Conservation (phyloP, 2,797 vertebrate genomes). For the Lophius americanus region DNA sequence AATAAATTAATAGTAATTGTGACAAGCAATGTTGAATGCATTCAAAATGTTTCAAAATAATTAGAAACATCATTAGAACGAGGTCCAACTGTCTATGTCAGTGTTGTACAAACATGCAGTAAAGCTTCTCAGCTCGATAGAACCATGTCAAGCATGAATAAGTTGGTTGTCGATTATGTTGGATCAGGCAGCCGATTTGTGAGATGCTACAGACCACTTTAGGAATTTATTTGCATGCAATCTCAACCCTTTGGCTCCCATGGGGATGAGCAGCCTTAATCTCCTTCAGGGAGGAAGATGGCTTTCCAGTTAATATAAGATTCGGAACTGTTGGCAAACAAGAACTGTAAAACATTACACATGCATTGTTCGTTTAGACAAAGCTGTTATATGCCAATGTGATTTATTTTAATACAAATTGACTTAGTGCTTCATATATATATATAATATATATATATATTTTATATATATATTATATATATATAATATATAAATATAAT, state of each 20-base stretch:
- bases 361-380: too few relatives aligned
- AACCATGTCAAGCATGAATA: slow-evolving; percentile 20
- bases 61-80: background rate
- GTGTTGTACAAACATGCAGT: slow-evolving; percentile 13
- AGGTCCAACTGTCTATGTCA: slow-evolving; percentile 18
- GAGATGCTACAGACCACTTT: slow-evolving; percentile 34
- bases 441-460: too few relatives aligned
- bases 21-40: background rate
- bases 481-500: too few relatives aligned
- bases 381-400: background rate
- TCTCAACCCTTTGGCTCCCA: slow-evolving; percentile 27
- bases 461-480: too few relatives aligned
- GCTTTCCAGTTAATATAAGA: slow-evolving; percentile 45
- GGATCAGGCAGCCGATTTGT: slow-evolving; percentile 32
- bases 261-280: slow-evolving; percentile 50
- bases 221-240: slow-evolving; percentile 40
- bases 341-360: too few relatives aligned
- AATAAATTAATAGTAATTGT: background rate
- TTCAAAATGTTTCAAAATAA: slow-evolving; percentile 1
- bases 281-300: slow-evolving; percentile 43
- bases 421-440: too few relatives aligned
- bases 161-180: slow-evolving; percentile 40
- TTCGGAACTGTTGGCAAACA: slow-evolving; percentile 35
- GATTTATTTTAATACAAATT: background rate
- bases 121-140: slow-evolving; percentile 12